Percentiles rank a stretch among this genome's conserved stretches.
These are phyloP conservation scores for Chiloscyllium plagiosum DNA, from an alignment of 2,113 vertebrate species.

Conservation along the genomic window DNA sequence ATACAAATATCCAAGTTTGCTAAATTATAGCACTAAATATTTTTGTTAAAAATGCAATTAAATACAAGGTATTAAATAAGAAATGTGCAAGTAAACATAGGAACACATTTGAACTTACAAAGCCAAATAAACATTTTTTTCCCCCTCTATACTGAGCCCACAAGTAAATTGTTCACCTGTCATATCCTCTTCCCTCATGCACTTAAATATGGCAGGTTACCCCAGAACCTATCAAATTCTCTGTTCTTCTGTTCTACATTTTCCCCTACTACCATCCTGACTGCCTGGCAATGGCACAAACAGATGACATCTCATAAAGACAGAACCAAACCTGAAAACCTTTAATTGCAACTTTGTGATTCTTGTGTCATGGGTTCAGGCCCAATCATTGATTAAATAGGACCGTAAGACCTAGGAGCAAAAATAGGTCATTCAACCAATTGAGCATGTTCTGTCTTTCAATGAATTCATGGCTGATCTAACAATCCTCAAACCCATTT, in stretches of 20 bases:
- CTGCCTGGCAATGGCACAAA: not conserved
- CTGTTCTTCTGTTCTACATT: not conserved
- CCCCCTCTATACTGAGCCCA: not conserved
- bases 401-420: no score
- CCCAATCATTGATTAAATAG: not conserved
- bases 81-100: not conserved
- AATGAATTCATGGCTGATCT: no score
- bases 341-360: not conserved
- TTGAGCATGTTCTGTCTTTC: no score
- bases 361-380: not conserved
- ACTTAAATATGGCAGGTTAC: not conserved
- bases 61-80: not conserved
- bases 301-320: not conserved
- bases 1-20: not conserved
- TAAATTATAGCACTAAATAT: not conserved
- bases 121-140: not conserved
- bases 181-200: not conserved
- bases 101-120: not conserved
- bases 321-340: not conserved
- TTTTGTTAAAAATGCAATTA: not conserved
- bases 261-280: no score
- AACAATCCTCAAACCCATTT: no score
- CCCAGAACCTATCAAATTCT: not conserved
- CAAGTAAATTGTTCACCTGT: not conserved
- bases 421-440: no score